Percentiles rank a stretch among this genome's conserved stretches.
Conservation (phyloP, 2,888 invertebrate genomes). For the Apantesis nais region DNA sequence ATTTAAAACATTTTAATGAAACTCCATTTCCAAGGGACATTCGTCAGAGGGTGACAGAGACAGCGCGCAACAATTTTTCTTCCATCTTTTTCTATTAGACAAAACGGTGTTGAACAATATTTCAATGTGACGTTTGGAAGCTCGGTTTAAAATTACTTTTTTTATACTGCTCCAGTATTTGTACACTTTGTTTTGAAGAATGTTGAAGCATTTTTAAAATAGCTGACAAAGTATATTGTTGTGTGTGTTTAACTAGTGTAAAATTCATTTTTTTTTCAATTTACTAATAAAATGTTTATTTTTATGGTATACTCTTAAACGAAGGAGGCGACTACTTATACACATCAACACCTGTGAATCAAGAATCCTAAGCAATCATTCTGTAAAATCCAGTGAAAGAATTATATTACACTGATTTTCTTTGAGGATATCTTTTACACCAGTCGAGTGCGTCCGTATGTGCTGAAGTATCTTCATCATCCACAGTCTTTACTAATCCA, state of each 20-base stretch:
- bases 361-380: too few species aligned
- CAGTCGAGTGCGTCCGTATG: too few species aligned
- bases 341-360: too few species aligned
- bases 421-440: background rate
- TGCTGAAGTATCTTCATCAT: too few species aligned
- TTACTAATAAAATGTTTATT: background rate
- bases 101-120: slow-evolving; percentile 49
- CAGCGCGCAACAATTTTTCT: slow-evolving; percentile 57
- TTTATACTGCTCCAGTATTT: slow-evolving; percentile 23
- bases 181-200: slow-evolving; percentile 22
- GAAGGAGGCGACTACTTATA: background rate
- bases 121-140: slow-evolving; percentile 48
- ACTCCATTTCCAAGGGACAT: slow-evolving; percentile 36
- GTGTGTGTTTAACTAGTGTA: too few species aligned
- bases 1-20: slow-evolving; percentile 25
- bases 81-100: slow-evolving; percentile 59
- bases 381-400: too few species aligned
- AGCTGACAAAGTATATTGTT: background rate
- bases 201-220: background rate
- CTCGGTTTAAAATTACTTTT: slow-evolving; percentile 46
- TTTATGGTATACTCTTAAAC: background rate
- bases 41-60: slow-evolving; percentile 31
- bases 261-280: too few species aligned
- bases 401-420: background rate
- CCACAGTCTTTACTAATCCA: too few species aligned